These are phyloP conservation scores for Chironomus tentans DNA, from an alignment of 2,888 invertebrate species.

Conservation along the genomic window DNA sequence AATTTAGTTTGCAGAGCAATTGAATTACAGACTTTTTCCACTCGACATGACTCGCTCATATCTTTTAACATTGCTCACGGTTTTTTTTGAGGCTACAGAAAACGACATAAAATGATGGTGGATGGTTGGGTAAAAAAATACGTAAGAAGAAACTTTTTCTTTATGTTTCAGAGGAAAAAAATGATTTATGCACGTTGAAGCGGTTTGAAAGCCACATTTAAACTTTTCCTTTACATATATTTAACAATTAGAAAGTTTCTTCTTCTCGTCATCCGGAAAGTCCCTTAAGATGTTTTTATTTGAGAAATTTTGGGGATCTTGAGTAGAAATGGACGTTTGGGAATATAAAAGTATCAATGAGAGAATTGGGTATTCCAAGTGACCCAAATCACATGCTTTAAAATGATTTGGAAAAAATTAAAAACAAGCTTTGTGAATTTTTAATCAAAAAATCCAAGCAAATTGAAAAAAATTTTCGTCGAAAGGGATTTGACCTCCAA, in stretches of 20 bases:
- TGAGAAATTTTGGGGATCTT: neutral
- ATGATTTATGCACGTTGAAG: neutral
- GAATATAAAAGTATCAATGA: no score
- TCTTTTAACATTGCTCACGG: neutral
- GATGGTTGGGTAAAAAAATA: neutral
- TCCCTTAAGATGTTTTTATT: no score
- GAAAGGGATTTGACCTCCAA: no score
- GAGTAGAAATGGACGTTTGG: neutral
- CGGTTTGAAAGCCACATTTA: neutral
- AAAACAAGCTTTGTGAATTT: no score
- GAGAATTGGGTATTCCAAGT: no score
- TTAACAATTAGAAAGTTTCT: neutral
- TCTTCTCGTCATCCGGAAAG: neutral
- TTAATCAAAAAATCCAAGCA: no score
- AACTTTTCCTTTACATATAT: neutral
- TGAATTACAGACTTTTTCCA: constrained; percentile 25
- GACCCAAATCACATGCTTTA: no score
- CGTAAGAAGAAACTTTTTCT: constrained; percentile 24
- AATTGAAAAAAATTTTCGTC: no score
- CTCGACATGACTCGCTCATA: neutral
- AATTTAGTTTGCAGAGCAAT: constrained; percentile 22
- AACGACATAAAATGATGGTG: neutral
- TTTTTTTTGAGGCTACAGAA: neutral
- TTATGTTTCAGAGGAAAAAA: neutral
- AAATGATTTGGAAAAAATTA: no score